These are phyloP conservation scores for Leptodactylus fuscus DNA, from an alignment of 2,113 vertebrate species.

Conservation along the genomic window DNA sequence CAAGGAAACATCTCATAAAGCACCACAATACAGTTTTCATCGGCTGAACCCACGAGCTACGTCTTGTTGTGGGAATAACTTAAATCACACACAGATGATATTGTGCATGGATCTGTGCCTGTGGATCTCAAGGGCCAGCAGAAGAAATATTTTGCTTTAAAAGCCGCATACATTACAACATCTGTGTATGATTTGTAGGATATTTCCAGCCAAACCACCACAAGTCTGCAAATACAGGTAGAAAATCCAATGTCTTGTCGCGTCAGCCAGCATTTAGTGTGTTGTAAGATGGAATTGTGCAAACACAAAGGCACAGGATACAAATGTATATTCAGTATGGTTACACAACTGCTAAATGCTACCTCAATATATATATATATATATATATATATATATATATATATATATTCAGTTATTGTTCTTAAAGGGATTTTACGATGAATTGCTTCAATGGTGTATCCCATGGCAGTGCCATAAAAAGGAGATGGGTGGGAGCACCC, in stretches of 20 bases:
- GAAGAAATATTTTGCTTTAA: constrained; percentile 42
- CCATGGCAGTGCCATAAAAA: too few species aligned
- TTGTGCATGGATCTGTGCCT: constrained; percentile 23
- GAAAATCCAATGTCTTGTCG: background rate
- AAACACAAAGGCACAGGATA: background rate
- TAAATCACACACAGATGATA: constrained; percentile 46
- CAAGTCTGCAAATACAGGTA: background rate
- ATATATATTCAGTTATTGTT: too few species aligned
- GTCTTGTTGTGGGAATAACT: constrained; percentile 11
- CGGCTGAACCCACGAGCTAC: constrained; percentile 12
- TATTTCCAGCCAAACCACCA: background rate
- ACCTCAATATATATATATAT: too few species aligned
- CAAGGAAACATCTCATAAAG: constrained; percentile 32
- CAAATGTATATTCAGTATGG: too few species aligned
- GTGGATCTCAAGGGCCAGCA: background rate
- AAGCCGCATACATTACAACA: constrained; percentile 30
- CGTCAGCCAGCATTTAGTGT: too few species aligned
- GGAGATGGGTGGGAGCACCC: too few species aligned
- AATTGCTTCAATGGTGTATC: too few species aligned
- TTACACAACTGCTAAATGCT: too few species aligned
- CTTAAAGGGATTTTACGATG: too few species aligned
- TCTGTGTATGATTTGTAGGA: constrained; percentile 34
- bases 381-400: too few species aligned
- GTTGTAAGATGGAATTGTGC: background rate
- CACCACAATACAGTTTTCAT: constrained; percentile 16